Evolutionary conservation across 1,140 invertebrate genomes (phyloP).

Genomic region (Drosophila tsacasi): DNA sequence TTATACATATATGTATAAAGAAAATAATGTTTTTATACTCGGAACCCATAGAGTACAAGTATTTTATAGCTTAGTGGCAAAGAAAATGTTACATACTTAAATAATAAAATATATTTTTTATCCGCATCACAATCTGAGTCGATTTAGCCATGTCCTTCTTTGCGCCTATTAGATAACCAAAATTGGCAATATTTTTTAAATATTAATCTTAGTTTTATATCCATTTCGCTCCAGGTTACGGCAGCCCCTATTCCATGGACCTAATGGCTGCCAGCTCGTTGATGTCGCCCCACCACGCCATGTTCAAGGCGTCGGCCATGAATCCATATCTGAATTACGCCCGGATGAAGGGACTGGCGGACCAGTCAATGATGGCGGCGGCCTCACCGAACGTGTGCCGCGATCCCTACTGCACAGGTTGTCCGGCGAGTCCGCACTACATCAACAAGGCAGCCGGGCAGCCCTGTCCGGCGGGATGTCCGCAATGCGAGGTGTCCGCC

Average conservation of each 20-base stretch:
- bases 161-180: no score
- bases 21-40: no score
- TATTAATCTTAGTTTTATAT: not conserved
- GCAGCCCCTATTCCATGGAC: conserved; percentile 89
- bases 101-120: no score
- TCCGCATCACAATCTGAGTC: no score
- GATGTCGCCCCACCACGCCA: conserved; percentile 90
- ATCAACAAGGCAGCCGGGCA: conserved; percentile 87
- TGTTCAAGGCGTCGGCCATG: conserved; percentile 88
- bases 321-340: conserved; percentile 91
- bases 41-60: no score
- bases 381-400: conserved; percentile 91
- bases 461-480: conserved; percentile 94
- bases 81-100: no score
- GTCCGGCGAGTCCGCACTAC: conserved; percentile 93
- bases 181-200: no score
- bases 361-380: conserved; percentile 85
- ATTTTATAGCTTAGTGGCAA: no score
- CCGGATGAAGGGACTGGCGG: conserved; percentile 88
- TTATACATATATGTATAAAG: no score
- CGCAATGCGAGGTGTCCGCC: conserved; percentile 90
- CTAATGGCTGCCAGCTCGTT: conserved; percentile 89
- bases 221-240: conserved; percentile 83
- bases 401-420: conserved; percentile 96
- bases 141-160: no score